phyloP scores from a whole-genome alignment of 2,113 vertebrate genomes.

The Fukomys damarensis region DNA sequence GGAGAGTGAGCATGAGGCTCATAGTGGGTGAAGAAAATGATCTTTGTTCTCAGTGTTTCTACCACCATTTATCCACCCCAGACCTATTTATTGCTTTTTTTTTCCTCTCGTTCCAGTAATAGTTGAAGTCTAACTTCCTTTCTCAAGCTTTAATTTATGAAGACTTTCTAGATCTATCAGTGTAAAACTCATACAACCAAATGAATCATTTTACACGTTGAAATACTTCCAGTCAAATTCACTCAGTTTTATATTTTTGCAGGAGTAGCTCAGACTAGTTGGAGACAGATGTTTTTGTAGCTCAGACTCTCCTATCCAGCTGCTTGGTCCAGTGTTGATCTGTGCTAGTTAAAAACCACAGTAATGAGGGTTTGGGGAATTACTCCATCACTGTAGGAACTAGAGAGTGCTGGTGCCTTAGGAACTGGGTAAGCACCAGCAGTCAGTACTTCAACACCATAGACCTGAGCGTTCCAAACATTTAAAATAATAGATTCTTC shows the following conservation, averaged over 20 bases:
- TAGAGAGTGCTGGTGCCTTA: not conserved
- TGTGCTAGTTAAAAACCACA: constrained; percentile 6
- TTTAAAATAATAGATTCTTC: not conserved
- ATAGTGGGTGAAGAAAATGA: not conserved
- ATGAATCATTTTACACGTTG: not conserved
- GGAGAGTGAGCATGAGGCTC: too few species aligned
- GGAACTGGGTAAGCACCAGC: not conserved
- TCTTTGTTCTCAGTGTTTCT: not conserved
- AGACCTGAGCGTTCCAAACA: not conserved
- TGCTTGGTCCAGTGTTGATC: not conserved
- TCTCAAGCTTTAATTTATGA: not conserved
- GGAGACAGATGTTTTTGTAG: not conserved
- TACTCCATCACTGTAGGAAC: not conserved
- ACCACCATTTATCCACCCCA: not conserved
- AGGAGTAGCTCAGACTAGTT: not conserved
- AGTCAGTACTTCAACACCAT: not conserved
- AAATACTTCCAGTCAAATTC: not conserved
- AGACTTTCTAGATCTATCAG: not conserved
- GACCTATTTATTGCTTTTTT: not conserved
- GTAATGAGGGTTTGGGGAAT: not conserved
- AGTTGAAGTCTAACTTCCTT: not conserved
- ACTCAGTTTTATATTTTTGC: not conserved
- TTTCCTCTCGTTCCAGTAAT: not conserved
- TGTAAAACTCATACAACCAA: not conserved
- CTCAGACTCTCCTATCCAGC: not conserved